Evolutionary conservation across 1,140 invertebrate species (phyloP).

Genomic region (Vanessa tameamea): DNA sequence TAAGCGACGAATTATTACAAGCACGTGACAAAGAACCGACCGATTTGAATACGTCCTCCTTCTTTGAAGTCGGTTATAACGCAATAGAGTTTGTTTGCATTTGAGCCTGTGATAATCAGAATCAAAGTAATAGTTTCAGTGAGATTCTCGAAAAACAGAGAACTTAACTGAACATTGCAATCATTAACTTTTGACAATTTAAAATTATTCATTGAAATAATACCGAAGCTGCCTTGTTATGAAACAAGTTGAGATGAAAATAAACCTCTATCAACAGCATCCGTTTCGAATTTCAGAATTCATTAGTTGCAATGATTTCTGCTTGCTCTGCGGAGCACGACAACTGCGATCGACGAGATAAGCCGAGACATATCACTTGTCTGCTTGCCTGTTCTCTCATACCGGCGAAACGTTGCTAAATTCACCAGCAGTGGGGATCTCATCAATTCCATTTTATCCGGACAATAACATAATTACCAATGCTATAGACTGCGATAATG

Average conservation of each 20-base stretch:
- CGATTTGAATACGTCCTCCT: too few relatives aligned
- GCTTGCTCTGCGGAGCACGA: constrained; percentile 14
- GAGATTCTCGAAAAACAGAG: too few relatives aligned
- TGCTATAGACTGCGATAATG: not conserved
- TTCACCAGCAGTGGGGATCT: not conserved
- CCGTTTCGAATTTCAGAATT: constrained; percentile 23
- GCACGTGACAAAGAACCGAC: too few relatives aligned
- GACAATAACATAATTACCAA: not conserved
- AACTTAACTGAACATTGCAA: too few relatives aligned
- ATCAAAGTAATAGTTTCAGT: too few relatives aligned
- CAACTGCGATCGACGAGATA: constrained; percentile 20
- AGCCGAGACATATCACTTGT: constrained; percentile 20
- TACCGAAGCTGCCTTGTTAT: not conserved
- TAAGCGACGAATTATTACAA: too few relatives aligned
- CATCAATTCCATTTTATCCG: not conserved
- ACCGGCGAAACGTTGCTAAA: constrained; percentile 18
- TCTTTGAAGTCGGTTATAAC: too few relatives aligned
- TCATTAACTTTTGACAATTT: too few relatives aligned
- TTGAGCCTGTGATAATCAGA: too few relatives aligned
- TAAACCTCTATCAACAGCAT: constrained; percentile 25
- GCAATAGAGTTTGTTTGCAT: too few relatives aligned
- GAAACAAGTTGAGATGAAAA: constrained; percentile 21
- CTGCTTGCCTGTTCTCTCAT: constrained; percentile 5
- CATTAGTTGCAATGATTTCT: constrained; percentile 25
- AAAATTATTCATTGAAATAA: not conserved